Conservation (phyloP, 2,113 vertebrate genomes). For the Periophthalmodon schlosseri region DNA sequence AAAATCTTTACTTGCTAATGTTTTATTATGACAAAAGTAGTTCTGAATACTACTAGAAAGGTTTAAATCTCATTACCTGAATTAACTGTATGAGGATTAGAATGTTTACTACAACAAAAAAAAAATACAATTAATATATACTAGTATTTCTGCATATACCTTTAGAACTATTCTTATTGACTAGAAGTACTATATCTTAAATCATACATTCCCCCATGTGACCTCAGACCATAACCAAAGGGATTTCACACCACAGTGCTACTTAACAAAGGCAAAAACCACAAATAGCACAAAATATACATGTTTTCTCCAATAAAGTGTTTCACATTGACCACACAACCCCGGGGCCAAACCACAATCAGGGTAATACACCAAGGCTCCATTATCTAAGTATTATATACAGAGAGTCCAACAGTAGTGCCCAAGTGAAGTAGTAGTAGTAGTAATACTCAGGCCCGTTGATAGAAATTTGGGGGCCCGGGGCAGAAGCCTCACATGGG, state of each 20-base stretch:
- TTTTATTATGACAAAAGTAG: no score
- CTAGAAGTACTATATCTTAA: slow-evolving; percentile 17
- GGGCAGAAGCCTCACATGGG: no score
- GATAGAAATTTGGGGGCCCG: no score
- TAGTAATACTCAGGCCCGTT: no score
- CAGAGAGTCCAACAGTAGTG: no score
- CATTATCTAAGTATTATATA: neutral
- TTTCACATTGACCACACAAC: slow-evolving; percentile 41
- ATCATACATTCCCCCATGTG: slow-evolving; percentile 15
- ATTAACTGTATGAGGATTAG: no score
- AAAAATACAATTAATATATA: neutral
- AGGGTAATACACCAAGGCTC: neutral
- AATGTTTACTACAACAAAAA: neutral
- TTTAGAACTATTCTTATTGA: neutral
- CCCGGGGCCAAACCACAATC: slow-evolving; percentile 47
- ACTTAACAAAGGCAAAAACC: slow-evolving; percentile 26
- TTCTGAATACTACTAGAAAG: no score
- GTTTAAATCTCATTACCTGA: no score
- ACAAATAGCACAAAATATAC: slow-evolving; percentile 38
- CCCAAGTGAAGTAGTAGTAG: no score
- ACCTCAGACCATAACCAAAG: slow-evolving; percentile 46
- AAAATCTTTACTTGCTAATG: no score
- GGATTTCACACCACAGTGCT: slow-evolving; percentile 39
- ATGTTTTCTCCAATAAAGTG: slow-evolving; percentile 59
- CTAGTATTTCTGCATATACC: neutral